Conservation (phyloP, 2,888 invertebrate genomes). For the Sturmia bella region DNA sequence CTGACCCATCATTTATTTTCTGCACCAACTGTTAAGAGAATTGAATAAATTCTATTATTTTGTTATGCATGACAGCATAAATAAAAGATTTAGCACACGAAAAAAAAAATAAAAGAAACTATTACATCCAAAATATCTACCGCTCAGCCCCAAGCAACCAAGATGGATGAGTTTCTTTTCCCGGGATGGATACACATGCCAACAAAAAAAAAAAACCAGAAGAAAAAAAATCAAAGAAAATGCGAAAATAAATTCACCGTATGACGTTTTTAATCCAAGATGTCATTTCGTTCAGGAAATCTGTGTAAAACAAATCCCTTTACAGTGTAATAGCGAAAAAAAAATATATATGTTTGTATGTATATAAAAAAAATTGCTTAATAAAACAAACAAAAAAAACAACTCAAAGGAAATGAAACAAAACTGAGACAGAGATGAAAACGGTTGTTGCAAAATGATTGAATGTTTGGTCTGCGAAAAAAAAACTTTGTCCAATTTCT, state of each 20-base stretch:
- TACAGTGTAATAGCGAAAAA: constrained; percentile 48
- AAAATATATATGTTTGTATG: no score
- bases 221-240: not conserved
- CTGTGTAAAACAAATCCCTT: constrained; percentile 69
- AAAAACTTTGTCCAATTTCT: constrained; percentile 2
- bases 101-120: constrained; percentile 22
- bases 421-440: constrained; percentile 18
- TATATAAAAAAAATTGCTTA: constrained; percentile 10
- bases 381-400: constrained; percentile 27
- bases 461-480: constrained; percentile 51
- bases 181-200: not conserved
- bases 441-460: constrained; percentile 41
- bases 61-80: constrained; percentile 69
- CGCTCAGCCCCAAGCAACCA: constrained; percentile 3
- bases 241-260: constrained; percentile 54
- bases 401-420: not conserved
- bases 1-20: not conserved
- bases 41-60: constrained; percentile 64
- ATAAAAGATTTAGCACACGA: constrained; percentile 67
- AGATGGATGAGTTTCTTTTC: constrained; percentile 64
- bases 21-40: constrained; percentile 31
- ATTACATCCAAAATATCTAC: not conserved
- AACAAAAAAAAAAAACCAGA: not conserved
- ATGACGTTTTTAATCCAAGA: constrained; percentile 65
- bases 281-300: constrained; percentile 67